phyloP scores from a whole-genome alignment of 2,797 vertebrate genomes.

The Falco columbarius region DNA sequence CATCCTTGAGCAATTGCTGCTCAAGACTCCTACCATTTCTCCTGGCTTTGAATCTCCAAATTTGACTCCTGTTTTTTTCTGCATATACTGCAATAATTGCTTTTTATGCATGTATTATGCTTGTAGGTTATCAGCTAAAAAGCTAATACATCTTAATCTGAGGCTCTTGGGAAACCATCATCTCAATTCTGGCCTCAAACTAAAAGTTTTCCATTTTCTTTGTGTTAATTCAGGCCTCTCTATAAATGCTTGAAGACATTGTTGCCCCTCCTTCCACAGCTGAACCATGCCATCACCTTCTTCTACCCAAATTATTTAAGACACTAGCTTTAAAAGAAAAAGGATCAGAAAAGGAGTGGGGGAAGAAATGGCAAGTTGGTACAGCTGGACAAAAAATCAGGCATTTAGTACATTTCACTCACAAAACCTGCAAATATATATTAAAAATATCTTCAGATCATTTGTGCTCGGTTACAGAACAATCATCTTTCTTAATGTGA shows the following conservation, averaged over 20 bases:
- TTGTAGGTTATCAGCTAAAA: background rate
- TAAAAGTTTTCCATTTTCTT: background rate
- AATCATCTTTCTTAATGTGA: background rate
- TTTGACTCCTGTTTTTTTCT: background rate
- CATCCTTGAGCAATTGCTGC: background rate
- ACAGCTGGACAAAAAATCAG: background rate
- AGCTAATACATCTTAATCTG: background rate
- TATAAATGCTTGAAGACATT: background rate
- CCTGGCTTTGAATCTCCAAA: background rate
- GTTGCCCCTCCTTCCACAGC: background rate
- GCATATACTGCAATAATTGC: background rate
- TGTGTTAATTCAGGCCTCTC: background rate
- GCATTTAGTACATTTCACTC: background rate
- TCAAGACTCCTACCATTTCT: background rate
- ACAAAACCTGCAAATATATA: background rate
- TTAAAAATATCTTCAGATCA: background rate
- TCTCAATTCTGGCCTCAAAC: background rate
- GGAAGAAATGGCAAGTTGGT: background rate
- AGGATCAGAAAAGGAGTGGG: background rate
- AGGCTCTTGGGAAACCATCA: background rate
- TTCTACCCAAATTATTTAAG: background rate
- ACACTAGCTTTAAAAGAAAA: background rate
- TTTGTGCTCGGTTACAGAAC: background rate
- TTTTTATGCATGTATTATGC: background rate
- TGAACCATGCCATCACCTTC: background rate